Evolutionary conservation across 2,888 invertebrate genomes (phyloP), one percentile per base, ranked within the genome.

Genomic region (Cryptosula pallasiana): DNA sequence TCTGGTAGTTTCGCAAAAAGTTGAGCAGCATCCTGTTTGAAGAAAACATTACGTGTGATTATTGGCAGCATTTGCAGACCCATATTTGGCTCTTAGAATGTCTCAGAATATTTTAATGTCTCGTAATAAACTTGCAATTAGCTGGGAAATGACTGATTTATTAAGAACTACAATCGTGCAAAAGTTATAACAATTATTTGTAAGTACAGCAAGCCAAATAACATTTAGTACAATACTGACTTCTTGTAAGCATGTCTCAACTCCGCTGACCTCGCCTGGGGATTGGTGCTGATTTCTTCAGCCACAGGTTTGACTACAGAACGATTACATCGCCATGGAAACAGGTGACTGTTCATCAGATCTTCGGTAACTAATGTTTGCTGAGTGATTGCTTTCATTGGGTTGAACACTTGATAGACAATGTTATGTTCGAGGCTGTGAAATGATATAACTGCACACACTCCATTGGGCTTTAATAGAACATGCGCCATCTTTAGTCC

Each of bases 401-500:
- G 93, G 93, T 72, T 87, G 29, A 97, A 87, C 83, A 95, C 94
- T 13, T 95, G 88, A 83, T 97, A 97, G 0, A 96, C 91, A 75
- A 97, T 92, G 0, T 91, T 91, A 83, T 97, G 97, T 87, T 97
- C 95, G 32, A 95, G 86, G 0, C 95, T 95, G 85, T 96, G 95
- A 84, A 96, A 97, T 20, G 93, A 90, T 55, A 97, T 89, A 0
- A 92, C 90, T 0, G 93, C 90, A 74, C 96, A 83, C 74, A 90
- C 87, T 0, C 96, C 96, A 54, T 90, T 89, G 0, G 89, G 84
- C 86, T 92, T 92, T 29, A 97, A 87, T 89, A 92, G 80, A 9
- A 76, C 72, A 75, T 90, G 89, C 0, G 94, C 91, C 72, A 94
- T 79, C 32, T 92, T 82, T 84, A 97, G 89, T 0, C 90, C 95